Percentiles rank a stretch among this genome's conserved stretches.
phyloP scores from a whole-genome alignment of 2,797 vertebrate species.

The Adelosebastes latens region DNA sequence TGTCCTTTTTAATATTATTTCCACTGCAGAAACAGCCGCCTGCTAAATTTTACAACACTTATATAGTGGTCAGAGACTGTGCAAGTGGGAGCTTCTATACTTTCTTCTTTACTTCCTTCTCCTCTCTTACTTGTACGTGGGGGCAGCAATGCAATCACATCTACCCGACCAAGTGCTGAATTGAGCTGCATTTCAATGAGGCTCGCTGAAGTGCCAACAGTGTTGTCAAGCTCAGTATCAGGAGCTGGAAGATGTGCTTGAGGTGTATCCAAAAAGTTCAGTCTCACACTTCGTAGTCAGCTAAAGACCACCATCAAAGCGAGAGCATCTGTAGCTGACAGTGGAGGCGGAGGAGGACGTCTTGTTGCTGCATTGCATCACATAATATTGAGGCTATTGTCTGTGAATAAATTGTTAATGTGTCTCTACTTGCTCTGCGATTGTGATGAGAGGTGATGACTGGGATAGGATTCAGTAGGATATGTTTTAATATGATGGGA shows the following conservation, averaged over 20 bases:
- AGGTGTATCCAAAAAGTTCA: not conserved
- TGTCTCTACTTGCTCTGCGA: not conserved
- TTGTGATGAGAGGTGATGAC: not conserved
- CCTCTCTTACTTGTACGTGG: accelerated
- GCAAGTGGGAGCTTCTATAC: not conserved
- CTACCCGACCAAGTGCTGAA: not conserved
- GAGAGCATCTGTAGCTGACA: not conserved
- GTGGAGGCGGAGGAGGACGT: not conserved
- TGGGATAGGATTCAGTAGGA: not conserved
- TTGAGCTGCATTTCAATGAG: constrained; percentile 27
- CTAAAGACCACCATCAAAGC: constrained; percentile 13
- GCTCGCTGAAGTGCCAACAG: not conserved
- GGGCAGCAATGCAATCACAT: not conserved
- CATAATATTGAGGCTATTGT: not conserved
- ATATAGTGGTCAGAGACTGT: not conserved
- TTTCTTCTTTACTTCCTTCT: not conserved
- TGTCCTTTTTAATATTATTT: not conserved
- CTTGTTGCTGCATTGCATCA: constrained; percentile 17
- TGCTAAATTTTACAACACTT: not conserved
- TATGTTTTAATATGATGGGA: not conserved
- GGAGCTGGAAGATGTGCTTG: not conserved
- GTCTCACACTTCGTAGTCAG: not conserved
- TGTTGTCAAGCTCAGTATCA: not conserved
- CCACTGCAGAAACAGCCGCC: not conserved
- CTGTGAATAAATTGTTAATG: not conserved